A percentile compares a stretch with the other conserved stretches of the same genome.
Conservation (phyloP, 2,113 vertebrate genomes). For the Lipophrys pholis region DNA sequence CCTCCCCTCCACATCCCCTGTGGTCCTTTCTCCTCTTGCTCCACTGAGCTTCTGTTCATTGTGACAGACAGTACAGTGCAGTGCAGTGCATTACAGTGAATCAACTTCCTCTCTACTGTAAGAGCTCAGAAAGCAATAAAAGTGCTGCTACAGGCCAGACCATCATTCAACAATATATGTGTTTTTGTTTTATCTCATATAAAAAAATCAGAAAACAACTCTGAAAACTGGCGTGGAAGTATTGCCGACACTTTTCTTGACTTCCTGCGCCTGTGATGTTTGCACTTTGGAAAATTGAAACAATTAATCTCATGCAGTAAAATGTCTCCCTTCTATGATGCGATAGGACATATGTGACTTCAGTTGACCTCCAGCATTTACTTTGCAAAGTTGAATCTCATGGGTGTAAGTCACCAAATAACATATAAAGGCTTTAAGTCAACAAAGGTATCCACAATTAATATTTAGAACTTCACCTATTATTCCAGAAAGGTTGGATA, state of each 20-base stretch:
- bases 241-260: neutral
- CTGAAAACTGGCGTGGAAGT: neutral
- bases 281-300: too few relatives aligned
- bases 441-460: too few relatives aligned
- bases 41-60: constrained; percentile 55
- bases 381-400: too few relatives aligned
- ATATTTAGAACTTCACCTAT: too few relatives aligned
- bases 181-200: neutral
- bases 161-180: constrained; percentile 2
- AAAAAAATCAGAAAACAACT: constrained; percentile 13
- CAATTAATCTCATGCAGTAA: too few relatives aligned
- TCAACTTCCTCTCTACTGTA: constrained; percentile 45
- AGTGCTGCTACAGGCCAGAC: constrained; percentile 13
- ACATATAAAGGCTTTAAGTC: too few relatives aligned
- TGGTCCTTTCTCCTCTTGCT: constrained; percentile 57
- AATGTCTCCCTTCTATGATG: too few relatives aligned
- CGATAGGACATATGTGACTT: too few relatives aligned
- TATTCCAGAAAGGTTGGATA: too few relatives aligned
- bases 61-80: constrained; percentile 60
- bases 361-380: too few relatives aligned
- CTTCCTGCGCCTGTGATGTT: too few relatives aligned
- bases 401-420: too few relatives aligned
- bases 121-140: constrained; percentile 19
- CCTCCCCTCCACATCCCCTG: constrained; percentile 46
- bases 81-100: constrained; percentile 58